Evolutionary conservation across 2,113 vertebrate genomes (phyloP).

Genomic region (Cinclus mexicanus): DNA sequence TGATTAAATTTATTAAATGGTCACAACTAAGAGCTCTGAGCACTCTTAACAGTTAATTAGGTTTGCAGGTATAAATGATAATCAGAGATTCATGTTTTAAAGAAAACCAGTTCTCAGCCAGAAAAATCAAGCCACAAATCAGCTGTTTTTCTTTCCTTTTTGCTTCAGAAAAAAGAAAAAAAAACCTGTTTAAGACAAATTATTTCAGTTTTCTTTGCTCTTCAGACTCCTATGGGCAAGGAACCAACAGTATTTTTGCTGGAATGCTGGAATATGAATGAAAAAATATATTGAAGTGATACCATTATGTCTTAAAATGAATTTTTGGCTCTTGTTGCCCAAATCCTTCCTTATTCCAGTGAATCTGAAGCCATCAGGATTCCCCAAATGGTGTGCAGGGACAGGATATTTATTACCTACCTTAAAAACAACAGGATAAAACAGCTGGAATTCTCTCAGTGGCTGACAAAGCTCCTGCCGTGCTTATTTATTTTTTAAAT

Average conservation of each 20-base stretch:
- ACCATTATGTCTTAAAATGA: not conserved
- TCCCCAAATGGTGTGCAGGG: not conserved
- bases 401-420: not conserved
- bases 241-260: not conserved
- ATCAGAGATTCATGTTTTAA: not conserved
- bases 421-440: not conserved
- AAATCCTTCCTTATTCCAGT: not conserved
- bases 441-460: not conserved
- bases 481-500: not conserved
- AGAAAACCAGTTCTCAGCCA: not conserved
- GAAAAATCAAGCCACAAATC: not conserved
- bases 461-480: not conserved
- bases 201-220: not conserved
- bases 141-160: not conserved
- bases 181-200: not conserved
- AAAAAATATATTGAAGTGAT: not conserved
- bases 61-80: not conserved
- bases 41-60: constrained; percentile 1
- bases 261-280: not conserved
- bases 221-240: not conserved
- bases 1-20: constrained; percentile 11
- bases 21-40: not conserved
- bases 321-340: not conserved
- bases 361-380: not conserved
- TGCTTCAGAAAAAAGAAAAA: not conserved